Percentiles rank a stretch among this genome's conserved stretches.
Evolutionary conservation across 1,140 invertebrate species (phyloP).

Genomic region (Hestina assimilis): DNA sequence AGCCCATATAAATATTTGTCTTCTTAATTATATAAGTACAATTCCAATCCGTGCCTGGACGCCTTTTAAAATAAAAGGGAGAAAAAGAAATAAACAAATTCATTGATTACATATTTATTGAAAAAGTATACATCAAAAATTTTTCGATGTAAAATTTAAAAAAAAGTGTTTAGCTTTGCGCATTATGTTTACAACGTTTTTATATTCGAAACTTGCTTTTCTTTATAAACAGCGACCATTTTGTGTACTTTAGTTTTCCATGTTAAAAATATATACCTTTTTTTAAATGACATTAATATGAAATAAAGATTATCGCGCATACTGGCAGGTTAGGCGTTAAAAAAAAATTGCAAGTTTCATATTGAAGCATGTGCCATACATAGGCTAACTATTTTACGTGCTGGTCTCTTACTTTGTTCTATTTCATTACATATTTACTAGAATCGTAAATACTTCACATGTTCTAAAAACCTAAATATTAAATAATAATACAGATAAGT

Average conservation of each 20-base stretch:
- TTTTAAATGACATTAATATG: background rate
- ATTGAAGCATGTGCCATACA: conserved; percentile 16
- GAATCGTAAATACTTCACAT: conserved; percentile 13
- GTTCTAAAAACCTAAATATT: conserved; percentile 22
- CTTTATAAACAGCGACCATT: conserved; percentile 17
- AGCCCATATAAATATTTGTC: too few species aligned
- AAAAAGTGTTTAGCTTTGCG: conserved; percentile 42
- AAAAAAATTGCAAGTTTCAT: conserved; percentile 6
- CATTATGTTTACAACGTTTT: conserved; percentile 30
- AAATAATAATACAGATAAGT: conserved; percentile 23
- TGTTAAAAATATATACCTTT: background rate
- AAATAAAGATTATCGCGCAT: background rate
- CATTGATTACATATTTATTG: conserved; percentile 64
- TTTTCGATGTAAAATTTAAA: conserved; percentile 75
- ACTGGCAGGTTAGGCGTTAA: conserved; percentile 5
- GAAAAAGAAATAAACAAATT: conserved; percentile 27
- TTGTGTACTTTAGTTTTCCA: conserved; percentile 7
- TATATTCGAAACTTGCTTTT: conserved; percentile 21
- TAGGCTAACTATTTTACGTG: conserved; percentile 20
- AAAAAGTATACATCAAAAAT: conserved; percentile 75
- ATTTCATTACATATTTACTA: conserved; percentile 16
- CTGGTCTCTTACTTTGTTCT: conserved; percentile 15
- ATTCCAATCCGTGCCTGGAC: too few species aligned
- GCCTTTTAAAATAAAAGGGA: background rate
- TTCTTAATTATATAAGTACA: too few species aligned